Conservation (phyloP, 2,888 invertebrate species). For the Drosophila sordidula region DNA sequence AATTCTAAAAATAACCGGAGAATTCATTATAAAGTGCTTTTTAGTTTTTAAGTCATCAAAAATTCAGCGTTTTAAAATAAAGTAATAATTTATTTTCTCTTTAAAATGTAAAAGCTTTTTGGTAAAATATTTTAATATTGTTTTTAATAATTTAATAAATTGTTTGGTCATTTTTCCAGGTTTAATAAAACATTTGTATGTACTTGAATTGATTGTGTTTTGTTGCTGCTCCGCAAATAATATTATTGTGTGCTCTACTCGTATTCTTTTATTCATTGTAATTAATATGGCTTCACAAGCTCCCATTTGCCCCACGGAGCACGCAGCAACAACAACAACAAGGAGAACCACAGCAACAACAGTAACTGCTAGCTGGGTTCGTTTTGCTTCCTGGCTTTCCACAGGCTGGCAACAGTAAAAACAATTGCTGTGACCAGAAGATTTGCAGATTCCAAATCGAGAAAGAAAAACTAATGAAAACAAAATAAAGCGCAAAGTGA, state of each 20-base stretch:
- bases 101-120: neutral
- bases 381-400: slow-evolving; percentile 25
- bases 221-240: slow-evolving; percentile 11
- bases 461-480: slow-evolving; percentile 33
- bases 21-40: slow-evolving; percentile 1
- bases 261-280: slow-evolving; percentile 12
- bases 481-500: slow-evolving; percentile 52
- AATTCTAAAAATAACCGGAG: neutral
- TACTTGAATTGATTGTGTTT: slow-evolving; percentile 1
- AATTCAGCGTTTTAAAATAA: slow-evolving; percentile 1
- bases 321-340: neutral
- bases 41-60: neutral
- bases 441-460: slow-evolving; percentile 29
- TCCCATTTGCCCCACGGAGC: slow-evolving; percentile 3
- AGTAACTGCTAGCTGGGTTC: slow-evolving; percentile 23
- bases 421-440: slow-evolving; percentile 28
- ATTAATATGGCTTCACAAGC: slow-evolving; percentile 23
- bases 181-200: slow-evolving; percentile 1
- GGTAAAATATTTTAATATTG: slow-evolving; percentile 3
- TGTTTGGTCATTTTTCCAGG: neutral
- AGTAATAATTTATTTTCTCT: neutral
- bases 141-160: slow-evolving; percentile 1
- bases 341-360: neutral
- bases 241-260: slow-evolving; percentile 9
- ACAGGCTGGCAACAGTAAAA: slow-evolving; percentile 17